Percentiles rank a stretch among this genome's conserved stretches.
These are phyloP conservation scores for Poliocrania exsul DNA, from an alignment of 2,797 vertebrate genomes.

Conservation along the genomic window DNA sequence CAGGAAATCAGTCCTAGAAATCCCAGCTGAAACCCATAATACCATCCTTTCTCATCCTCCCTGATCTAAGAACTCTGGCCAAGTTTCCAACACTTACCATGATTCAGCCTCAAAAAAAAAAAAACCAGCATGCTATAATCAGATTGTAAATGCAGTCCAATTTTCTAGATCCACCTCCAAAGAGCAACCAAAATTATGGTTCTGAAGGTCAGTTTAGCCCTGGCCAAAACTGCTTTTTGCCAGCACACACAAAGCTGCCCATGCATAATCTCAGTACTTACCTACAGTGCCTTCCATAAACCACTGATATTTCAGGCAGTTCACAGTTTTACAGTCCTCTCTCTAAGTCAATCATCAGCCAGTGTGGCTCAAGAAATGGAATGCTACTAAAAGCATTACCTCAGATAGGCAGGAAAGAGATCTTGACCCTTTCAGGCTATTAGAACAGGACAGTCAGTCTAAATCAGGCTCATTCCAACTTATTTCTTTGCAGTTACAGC, in stretches of 20 bases:
- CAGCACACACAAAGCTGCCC: neutral
- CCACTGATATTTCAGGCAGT: accelerated
- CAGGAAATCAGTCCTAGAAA: neutral
- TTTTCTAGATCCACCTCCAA: neutral
- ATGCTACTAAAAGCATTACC: neutral
- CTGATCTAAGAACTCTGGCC: neutral
- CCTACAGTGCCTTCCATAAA: neutral
- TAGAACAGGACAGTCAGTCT: neutral
- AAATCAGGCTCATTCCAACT: neutral
- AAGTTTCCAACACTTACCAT: neutral
- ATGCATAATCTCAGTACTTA: neutral
- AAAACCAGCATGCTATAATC: neutral
- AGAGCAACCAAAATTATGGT: neutral
- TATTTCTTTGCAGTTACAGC: neutral
- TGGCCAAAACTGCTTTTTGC: neutral
- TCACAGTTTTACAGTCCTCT: neutral
- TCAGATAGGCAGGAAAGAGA: neutral
- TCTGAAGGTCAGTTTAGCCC: neutral
- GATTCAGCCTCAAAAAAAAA: neutral
- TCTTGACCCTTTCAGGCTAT: neutral
- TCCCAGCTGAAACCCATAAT: neutral
- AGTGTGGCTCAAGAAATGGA: neutral
- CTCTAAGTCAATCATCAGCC: neutral
- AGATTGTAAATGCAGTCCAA: neutral
- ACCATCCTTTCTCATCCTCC: neutral